phyloP scores from a whole-genome alignment of 2,888 invertebrate genomes.

The Spilarctia lutea region DNA sequence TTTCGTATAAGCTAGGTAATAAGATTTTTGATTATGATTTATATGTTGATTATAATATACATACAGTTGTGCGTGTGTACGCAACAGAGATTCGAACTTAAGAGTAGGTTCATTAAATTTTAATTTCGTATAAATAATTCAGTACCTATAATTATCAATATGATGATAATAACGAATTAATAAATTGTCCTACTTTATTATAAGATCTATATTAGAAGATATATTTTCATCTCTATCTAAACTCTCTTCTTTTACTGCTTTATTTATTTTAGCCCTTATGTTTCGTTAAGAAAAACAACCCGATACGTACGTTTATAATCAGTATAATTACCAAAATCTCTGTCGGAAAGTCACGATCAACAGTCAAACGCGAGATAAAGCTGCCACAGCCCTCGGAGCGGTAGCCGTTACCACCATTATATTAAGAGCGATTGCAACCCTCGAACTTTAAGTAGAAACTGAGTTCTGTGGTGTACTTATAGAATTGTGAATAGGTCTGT shows the following conservation, averaged over 20 bases:
- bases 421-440: slow-evolving; percentile 54
- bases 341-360: slow-evolving; percentile 83
- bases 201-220: not conserved
- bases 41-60: no score
- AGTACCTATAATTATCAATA: not conserved
- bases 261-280: slow-evolving; percentile 20
- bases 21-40: no score
- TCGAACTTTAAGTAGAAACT: slow-evolving; percentile 20
- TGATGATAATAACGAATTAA: not conserved
- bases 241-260: not conserved
- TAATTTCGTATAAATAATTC: not conserved
- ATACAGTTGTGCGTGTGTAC: no score
- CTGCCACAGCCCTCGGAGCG: slow-evolving; percentile 76
- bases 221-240: not conserved
- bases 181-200: not conserved
- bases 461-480: slow-evolving; percentile 20
- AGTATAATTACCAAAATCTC: slow-evolving; percentile 84
- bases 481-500: slow-evolving; percentile 54
- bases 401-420: slow-evolving; percentile 63
- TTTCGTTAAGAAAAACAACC: slow-evolving; percentile 51
- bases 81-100: not conserved
- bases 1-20: no score
- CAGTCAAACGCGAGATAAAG: slow-evolving; percentile 82
- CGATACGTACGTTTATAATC: slow-evolving; percentile 78
- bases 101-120: not conserved